These are phyloP conservation scores for Picus viridis DNA, from an alignment of 2,797 vertebrate genomes.

Conservation along the genomic window DNA sequence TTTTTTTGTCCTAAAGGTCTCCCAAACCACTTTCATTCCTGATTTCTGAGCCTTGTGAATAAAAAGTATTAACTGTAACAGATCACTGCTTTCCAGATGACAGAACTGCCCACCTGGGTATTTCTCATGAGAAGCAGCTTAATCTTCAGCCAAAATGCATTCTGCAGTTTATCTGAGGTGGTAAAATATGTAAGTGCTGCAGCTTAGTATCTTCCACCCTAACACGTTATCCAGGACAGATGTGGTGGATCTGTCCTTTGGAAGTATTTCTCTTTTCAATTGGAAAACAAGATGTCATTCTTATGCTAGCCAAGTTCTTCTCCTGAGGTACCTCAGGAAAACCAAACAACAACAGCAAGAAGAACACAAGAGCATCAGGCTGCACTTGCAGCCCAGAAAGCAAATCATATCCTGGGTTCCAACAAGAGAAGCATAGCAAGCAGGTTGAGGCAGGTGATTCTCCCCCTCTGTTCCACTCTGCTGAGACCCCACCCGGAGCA, in stretches of 20 bases:
- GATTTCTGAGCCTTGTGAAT: not conserved
- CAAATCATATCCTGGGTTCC: too few species aligned
- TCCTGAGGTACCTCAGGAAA: not conserved
- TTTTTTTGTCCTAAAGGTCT: not conserved
- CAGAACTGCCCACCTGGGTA: not conserved
- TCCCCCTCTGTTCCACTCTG: too few species aligned
- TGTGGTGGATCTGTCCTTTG: not conserved
- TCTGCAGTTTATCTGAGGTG: not conserved
- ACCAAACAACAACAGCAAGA: not conserved
- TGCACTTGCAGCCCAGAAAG: too few species aligned
- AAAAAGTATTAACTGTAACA: not conserved
- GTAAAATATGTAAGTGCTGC: not conserved
- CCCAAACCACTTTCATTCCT: not conserved
- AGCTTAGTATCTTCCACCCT: not conserved
- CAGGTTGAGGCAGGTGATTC: too few species aligned
- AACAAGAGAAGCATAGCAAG: too few species aligned
- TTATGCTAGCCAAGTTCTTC: not conserved
- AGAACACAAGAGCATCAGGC: not conserved
- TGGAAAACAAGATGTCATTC: not conserved
- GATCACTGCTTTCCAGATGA: not conserved
- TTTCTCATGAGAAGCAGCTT: not conserved
- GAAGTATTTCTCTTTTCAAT: not conserved
- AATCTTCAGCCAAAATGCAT: constrained; percentile 7
- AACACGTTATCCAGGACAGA: not conserved
- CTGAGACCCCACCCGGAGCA: too few species aligned